Base-by-base conservation (phyloP, 2,797 vertebrate genomes). In the Anguilla megastoma region DNA sequence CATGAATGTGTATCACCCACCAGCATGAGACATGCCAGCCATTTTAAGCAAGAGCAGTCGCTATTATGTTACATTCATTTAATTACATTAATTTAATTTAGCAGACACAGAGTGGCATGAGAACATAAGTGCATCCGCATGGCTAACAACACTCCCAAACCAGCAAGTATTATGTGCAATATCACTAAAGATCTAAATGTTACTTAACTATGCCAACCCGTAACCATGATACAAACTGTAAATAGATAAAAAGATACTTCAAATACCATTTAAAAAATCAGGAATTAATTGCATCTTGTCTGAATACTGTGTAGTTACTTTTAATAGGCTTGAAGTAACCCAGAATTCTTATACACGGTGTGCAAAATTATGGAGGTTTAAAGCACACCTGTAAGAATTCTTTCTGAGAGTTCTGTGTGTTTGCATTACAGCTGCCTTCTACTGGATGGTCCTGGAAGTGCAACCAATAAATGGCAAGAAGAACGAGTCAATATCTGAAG, bases 391-490 rank as follows among this genome's bases (percentile, higher is more conserved):
- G 3, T 16, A 84, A 9, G 52, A 30, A 69, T 14, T 83, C 2
- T 71, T 6, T 85, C 45, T 84, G 5, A 54, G 1, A 74, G 45
- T 18, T 0, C 14, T 1, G 71, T 86, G 41, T 12, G 9, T 87
- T 3, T 86, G 12, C 16, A 45, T 82, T 82, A 36, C 16, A 85
- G 87, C 66, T 91, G 93, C 86, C 0, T 86, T 60, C 87, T 96
- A 95, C 90, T 91, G 90, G 90, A 52, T 96, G 79, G 85, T 89
- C 0, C 36, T 96, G 71, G 54, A 71, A 41, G 92, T 96, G 84
- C 24, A 90, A 7, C 86, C 91, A 56, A 89, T 0, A 69, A 92
- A 80, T 60, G 2, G 36, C 5, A 1, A 0, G 2, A 90, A 50
- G 66, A 87, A 88, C 71, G 88, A 92, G 74, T 66, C 89, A 1